Percentiles rank a stretch among this genome's conserved stretches.
Conservation (phyloP, 1,140 invertebrate species). For the Eufriesea mexicana region DNA sequence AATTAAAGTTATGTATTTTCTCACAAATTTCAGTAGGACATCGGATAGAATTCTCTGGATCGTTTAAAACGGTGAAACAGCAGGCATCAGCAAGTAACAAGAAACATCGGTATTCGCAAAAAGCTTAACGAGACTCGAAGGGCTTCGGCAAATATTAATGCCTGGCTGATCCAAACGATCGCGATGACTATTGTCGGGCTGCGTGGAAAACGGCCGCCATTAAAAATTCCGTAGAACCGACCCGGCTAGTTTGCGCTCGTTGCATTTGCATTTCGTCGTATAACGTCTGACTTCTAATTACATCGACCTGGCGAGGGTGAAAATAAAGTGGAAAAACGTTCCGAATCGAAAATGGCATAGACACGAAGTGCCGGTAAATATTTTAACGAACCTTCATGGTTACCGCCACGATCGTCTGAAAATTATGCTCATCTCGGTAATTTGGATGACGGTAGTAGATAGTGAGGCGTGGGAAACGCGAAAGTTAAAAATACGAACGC, state of each 20-base stretch:
- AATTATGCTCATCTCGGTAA: too few relatives aligned
- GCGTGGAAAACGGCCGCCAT: neutral
- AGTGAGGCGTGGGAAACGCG: neutral
- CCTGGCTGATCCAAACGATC: constrained; percentile 9
- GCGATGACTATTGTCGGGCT: constrained; percentile 11
- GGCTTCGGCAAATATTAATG: constrained; percentile 9
- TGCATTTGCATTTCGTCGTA: constrained; percentile 21
- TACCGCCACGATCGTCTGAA: neutral
- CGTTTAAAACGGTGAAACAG: neutral
- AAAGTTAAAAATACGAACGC: neutral
- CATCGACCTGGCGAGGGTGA: neutral
- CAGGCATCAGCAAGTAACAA: neutral
- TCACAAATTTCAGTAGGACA: neutral
- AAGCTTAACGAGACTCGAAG: neutral
- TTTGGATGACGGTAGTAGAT: too few relatives aligned
- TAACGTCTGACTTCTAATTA: constrained; percentile 13
- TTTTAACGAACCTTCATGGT: neutral
- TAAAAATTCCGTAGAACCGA: constrained; percentile 1
- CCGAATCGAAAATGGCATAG: neutral
- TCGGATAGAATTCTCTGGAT: neutral
- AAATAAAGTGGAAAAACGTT: neutral
- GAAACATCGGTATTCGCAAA: neutral
- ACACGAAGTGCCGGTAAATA: neutral
- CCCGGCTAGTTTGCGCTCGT: neutral
- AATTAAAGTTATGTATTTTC: too few relatives aligned